These are phyloP conservation scores for Brachypalpus laphriformis DNA, from an alignment of 2,888 invertebrate genomes.

Conservation along the genomic window DNA sequence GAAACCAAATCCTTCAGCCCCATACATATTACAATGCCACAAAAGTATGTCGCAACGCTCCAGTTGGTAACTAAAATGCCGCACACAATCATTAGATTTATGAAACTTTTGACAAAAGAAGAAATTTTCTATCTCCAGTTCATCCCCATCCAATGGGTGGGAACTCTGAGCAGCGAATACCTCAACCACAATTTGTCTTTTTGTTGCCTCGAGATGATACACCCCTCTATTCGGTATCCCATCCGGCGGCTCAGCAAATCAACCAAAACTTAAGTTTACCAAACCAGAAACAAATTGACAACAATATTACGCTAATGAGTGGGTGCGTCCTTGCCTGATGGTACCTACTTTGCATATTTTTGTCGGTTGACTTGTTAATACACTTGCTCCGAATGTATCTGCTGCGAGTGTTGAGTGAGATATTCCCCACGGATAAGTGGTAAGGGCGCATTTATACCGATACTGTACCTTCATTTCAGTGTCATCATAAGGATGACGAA, in stretches of 20 bases:
- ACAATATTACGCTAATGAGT: conserved; percentile 62
- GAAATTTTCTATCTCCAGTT: conserved; percentile 12
- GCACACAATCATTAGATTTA: conserved; percentile 49
- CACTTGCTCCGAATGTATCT: conserved; percentile 13
- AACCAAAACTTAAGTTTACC: conserved; percentile 42
- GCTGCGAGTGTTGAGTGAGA: conserved; percentile 23
- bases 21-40: conserved; percentile 17
- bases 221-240: background rate
- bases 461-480: conserved; percentile 6
- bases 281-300: conserved; percentile 59
- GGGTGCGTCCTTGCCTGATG: conserved; percentile 39
- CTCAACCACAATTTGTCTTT: conserved; percentile 28
- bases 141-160: background rate
- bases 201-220: conserved; percentile 1
- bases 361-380: conserved; percentile 48
- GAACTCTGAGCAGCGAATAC: background rate
- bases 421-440: background rate
- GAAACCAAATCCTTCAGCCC: conserved; percentile 20
- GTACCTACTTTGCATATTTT: conserved; percentile 57
- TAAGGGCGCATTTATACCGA: conserved; percentile 9
- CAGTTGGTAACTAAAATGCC: conserved; percentile 18
- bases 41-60: conserved; percentile 23
- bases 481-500: background rate
- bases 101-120: conserved; percentile 48
- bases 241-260: conserved; percentile 15